Evolutionary conservation across 2,888 invertebrate species (phyloP), one percentile per base, ranked within the genome.

Genomic region (Creontiades dilutus): DNA sequence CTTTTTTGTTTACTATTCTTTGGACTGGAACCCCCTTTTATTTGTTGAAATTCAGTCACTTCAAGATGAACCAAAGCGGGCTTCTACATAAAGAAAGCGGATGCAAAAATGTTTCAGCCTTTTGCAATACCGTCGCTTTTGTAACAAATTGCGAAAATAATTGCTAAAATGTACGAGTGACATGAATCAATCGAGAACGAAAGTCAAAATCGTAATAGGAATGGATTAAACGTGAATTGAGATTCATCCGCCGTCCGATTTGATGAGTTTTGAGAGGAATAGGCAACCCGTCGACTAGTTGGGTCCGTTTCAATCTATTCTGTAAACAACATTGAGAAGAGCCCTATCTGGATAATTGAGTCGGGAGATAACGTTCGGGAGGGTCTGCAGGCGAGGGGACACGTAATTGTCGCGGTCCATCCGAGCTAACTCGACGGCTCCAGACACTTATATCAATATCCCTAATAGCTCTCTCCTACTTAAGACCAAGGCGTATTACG

Each of bases 321-420:
- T 68, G 68, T 68, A 68, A 68, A 68, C 68, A 68, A 68, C 68
- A 68, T 68, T 68, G 68, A 68, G 68, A 68, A 68, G 68, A 68
- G 68, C 68, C 68, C 19, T 37, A 68, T 68, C 68, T 68, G 23
- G 68, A 68, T 68, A 68, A 68, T 68, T 68, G 68, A 68, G 68
- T 68, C 68, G 23, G 68, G 68, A 68, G 68, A 68, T 68, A 68
- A 68, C 23, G 23, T 23, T 23, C 19, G 23, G n/a, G 68, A 68
- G 68, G 19, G 16, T 19, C 9, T 0, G 9, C 23, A 23, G 68
- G 68, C 23, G 68, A 23, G 68, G 12, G 23, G 68, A 68, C 68
- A 68, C 68, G 68, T 68, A 68, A 68, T 68, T 68, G 68, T 23
- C 68, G 23, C 68, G 68, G 68, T 68, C 68, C 68, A 68, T 68